Evolutionary conservation across 2,113 vertebrate genomes (phyloP).

Genomic region (Leptosomus discolor): DNA sequence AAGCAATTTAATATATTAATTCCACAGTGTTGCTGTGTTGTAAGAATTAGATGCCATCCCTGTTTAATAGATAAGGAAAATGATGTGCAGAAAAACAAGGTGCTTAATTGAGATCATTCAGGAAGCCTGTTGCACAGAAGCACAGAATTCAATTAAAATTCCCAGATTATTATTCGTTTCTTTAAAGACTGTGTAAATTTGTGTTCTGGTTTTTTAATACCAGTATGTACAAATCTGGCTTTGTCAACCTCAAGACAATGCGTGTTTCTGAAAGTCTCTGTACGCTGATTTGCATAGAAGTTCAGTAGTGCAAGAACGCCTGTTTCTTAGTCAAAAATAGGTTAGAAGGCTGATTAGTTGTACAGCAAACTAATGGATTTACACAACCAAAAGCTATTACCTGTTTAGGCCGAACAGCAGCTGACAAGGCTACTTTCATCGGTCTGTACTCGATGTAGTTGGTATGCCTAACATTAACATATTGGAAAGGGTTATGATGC

Average conservation of each 20-base stretch:
- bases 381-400: background rate
- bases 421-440: background rate
- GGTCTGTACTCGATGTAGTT: background rate
- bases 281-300: background rate
- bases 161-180: background rate
- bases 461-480: background rate
- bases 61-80: background rate
- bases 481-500: background rate
- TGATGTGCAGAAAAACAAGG: background rate
- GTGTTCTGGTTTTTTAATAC: background rate
- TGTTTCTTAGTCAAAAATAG: background rate
- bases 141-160: background rate
- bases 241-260: background rate
- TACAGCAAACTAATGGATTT: background rate
- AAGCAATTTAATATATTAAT: background rate
- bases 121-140: background rate
- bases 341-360: background rate
- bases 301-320: background rate
- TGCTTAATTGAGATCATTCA: background rate
- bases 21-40: background rate
- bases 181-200: background rate
- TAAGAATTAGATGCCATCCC: background rate
- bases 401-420: background rate
- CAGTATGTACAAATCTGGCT: background rate
- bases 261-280: background rate